Evolutionary conservation across 1,140 invertebrate species (phyloP).

Genomic region (Heliconius nattereri): DNA sequence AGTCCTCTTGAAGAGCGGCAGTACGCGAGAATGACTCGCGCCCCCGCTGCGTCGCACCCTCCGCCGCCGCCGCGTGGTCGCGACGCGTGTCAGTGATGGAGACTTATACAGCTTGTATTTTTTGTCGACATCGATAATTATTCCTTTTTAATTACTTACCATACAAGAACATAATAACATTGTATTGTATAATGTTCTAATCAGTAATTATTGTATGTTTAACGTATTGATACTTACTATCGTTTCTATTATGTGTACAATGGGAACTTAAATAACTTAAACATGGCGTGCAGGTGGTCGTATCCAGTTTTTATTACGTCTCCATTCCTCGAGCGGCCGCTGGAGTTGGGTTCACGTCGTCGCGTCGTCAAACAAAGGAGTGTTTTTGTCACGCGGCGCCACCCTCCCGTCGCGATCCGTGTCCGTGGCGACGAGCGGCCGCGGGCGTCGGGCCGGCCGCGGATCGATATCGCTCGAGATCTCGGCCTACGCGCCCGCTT

Average conservation of each 20-base stretch:
- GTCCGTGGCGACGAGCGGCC: slow-evolving; percentile 67
- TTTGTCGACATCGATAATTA: slow-evolving; percentile 60
- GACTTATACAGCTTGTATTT: slow-evolving; percentile 36
- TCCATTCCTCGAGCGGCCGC: slow-evolving; percentile 14
- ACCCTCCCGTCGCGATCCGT: slow-evolving; percentile 60
- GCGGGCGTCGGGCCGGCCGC: slow-evolving; percentile 61
- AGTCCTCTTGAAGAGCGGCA: slow-evolving; percentile 68
- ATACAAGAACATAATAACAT: not conserved
- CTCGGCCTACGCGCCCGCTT: slow-evolving; percentile 74
- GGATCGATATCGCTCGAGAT: slow-evolving; percentile 78
- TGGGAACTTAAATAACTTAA: not conserved
- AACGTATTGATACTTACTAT: not conserved
- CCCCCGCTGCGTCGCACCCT: slow-evolving; percentile 44
- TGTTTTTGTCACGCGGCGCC: slow-evolving; percentile 73
- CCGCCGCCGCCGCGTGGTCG: slow-evolving; percentile 66
- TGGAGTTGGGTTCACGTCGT: slow-evolving; percentile 21
- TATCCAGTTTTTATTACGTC: slow-evolving; percentile 25
- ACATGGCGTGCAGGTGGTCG: slow-evolving; percentile 16
- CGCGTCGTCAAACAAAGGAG: slow-evolving; percentile 68
- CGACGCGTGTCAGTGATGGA: slow-evolving; percentile 64
- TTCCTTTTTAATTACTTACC: not conserved
- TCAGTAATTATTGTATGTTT: not conserved
- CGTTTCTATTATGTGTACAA: not conserved
- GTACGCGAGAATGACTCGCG: slow-evolving; percentile 78
- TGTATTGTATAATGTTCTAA: not conserved